Conservation (phyloP, 2,797 vertebrate genomes). For the Pangasius sanitwongsei region DNA sequence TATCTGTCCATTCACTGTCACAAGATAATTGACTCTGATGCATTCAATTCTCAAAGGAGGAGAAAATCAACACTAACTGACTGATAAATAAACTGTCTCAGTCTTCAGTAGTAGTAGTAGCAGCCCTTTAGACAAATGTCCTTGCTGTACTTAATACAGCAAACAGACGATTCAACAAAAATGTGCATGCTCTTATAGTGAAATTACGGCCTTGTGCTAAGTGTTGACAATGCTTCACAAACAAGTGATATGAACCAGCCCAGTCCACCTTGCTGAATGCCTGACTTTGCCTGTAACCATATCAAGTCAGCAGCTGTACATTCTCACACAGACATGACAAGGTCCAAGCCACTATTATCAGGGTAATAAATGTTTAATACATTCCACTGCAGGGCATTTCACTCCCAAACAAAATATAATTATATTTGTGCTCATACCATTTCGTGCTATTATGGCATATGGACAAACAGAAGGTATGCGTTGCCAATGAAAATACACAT, state of each 20-base stretch:
- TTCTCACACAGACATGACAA: slow-evolving; percentile 64
- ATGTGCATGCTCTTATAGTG: slow-evolving; percentile 21
- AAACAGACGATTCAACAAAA: neutral
- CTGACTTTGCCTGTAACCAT: slow-evolving; percentile 65
- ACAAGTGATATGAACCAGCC: slow-evolving; percentile 62
- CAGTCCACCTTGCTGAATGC: slow-evolving; percentile 43
- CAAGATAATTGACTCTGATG: neutral
- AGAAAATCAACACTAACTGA: slow-evolving; percentile 6
- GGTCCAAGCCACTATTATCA: slow-evolving; percentile 59
- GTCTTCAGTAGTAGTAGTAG: neutral
- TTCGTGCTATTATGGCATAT: neutral
- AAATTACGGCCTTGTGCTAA: slow-evolving; percentile 20
- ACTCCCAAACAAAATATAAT: slow-evolving; percentile 15
- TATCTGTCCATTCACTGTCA: neutral
- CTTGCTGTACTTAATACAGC: neutral
- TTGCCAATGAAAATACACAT: neutral
- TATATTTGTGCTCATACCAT: neutral
- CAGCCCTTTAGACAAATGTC: neutral
- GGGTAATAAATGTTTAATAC: slow-evolving; percentile 56
- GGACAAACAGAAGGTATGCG: neutral
- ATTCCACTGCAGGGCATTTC: slow-evolving; percentile 53
- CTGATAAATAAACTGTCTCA: neutral
- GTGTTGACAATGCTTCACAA: slow-evolving; percentile 52
- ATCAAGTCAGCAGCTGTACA: slow-evolving; percentile 73
- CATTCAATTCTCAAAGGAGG: neutral